Conservation (phyloP, 2,113 vertebrate species). For the Carassius carassius region DNA sequence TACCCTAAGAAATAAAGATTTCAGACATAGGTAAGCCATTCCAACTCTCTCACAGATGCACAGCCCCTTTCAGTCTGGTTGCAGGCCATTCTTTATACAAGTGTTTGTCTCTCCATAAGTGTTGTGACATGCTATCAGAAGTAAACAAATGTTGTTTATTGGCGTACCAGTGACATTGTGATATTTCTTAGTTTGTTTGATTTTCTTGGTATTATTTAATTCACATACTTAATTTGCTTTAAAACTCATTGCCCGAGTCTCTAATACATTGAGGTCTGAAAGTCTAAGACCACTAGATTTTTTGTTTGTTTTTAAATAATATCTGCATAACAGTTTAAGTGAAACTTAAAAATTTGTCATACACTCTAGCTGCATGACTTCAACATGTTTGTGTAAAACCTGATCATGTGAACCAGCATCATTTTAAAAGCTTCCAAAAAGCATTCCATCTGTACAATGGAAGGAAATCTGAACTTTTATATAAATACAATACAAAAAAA, state of each 20-base stretch:
- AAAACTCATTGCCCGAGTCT: not conserved
- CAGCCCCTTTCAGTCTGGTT: not conserved
- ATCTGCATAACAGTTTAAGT: not conserved
- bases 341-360: not conserved
- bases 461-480: not conserved
- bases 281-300: not conserved
- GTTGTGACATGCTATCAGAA: conserved; percentile 7
- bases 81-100: conserved; percentile 1
- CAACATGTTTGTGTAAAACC: not conserved
- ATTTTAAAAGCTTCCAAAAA: not conserved
- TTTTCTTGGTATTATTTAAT: not conserved
- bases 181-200: not conserved
- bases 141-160: not conserved
- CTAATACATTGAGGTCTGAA: not conserved
- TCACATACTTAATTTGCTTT: not conserved
- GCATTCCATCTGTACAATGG: not conserved
- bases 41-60: conserved; percentile 34
- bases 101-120: not conserved
- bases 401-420: not conserved
- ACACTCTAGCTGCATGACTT: not conserved
- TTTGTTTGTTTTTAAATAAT: not conserved
- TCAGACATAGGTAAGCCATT: conserved; percentile 99
- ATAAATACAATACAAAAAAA: not conserved
- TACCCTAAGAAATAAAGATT: conserved; percentile 99
- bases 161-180: not conserved